Evolutionary conservation across 2,797 vertebrate genomes (phyloP).

Genomic region (Mus caroli): DNA sequence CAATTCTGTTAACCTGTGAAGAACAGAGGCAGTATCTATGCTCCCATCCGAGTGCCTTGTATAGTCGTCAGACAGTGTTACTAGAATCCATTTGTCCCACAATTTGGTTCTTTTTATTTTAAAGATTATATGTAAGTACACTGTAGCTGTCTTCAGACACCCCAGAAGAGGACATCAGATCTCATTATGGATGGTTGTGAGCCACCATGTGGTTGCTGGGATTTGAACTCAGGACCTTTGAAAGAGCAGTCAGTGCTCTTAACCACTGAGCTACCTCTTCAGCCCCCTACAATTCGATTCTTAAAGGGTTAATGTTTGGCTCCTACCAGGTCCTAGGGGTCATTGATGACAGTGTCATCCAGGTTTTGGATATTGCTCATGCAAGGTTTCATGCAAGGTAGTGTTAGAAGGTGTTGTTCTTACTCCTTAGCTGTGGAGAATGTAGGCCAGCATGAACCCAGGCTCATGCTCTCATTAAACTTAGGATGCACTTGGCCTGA

Average conservation of each 20-base stretch:
- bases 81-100: neutral
- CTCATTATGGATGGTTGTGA: no score
- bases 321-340: neutral
- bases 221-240: no score
- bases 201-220: no score
- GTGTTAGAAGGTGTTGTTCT: neutral
- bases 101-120: neutral
- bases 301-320: neutral
- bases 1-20: neutral
- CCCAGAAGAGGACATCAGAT: no score
- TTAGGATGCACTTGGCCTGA: neutral
- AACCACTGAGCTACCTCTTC: no score
- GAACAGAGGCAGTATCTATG: neutral
- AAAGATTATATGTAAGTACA: no score
- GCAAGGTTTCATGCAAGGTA: neutral
- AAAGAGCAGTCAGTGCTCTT: no score
- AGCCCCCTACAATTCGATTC: neutral
- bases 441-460: neutral
- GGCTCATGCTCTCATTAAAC: neutral
- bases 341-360: neutral
- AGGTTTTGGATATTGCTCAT: neutral
- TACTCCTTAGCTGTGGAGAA: neutral
- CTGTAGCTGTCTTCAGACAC: no score
- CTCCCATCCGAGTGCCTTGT: neutral
- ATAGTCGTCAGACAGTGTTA: neutral